These are phyloP conservation scores for Musca vetustissima DNA, from an alignment of 1,140 invertebrate genomes.

Conservation along the genomic window DNA sequence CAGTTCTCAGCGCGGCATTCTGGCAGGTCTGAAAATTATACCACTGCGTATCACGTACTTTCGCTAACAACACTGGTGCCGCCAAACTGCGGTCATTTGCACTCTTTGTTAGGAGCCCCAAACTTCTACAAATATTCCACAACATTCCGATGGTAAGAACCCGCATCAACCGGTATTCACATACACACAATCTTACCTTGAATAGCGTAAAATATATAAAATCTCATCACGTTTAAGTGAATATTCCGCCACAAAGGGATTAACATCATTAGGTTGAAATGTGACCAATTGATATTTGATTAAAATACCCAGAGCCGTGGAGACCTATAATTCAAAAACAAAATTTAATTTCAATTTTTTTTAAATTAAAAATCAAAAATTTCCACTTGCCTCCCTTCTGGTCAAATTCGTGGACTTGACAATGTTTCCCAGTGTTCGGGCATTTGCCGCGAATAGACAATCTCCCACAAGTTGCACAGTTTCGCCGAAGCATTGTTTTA, in stretches of 20 bases:
- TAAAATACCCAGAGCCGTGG: conserved; percentile 72
- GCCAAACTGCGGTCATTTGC: too few species aligned
- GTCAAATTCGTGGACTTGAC: conserved; percentile 61
- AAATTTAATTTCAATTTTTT: neutral
- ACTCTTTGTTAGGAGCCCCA: too few species aligned
- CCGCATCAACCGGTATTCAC: neutral
- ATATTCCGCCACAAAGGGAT: conserved; percentile 68
- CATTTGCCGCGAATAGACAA: conserved; percentile 66
- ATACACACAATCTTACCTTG: conserved; percentile 60
- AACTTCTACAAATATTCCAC: too few species aligned
- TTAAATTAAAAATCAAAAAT: conserved; percentile 32
- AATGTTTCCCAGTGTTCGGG: conserved; percentile 66
- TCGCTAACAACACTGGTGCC: too few species aligned
- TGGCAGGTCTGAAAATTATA: too few species aligned
- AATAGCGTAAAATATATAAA: conserved; percentile 72
- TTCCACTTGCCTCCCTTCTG: conserved; percentile 60
- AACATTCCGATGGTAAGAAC: too few species aligned
- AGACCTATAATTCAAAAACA: conserved; percentile 61
- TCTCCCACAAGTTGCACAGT: conserved; percentile 69
- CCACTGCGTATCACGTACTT: too few species aligned
- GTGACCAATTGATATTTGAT: conserved; percentile 77
- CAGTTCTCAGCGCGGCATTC: too few species aligned
- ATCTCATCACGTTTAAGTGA: conserved; percentile 67
- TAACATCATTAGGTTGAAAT: conserved; percentile 63
- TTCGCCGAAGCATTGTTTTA: conserved; percentile 73